A percentile compares a stretch with the other conserved stretches of the same genome.
phyloP scores from a whole-genome alignment of 2,797 vertebrate species.

The Ibycter americanus region DNA sequence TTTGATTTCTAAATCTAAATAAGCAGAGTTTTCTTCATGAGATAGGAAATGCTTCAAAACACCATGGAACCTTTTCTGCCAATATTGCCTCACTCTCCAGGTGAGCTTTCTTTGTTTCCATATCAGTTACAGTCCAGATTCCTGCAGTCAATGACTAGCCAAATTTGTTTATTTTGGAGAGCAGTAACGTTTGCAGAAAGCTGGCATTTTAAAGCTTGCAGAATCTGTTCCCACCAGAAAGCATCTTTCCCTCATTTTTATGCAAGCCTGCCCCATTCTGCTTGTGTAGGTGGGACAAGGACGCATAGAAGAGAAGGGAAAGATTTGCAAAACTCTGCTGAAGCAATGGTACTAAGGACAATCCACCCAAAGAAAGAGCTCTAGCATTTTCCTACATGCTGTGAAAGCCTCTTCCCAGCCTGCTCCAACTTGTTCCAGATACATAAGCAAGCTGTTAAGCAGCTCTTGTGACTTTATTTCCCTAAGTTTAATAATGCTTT shows the following conservation, averaged over 20 bases:
- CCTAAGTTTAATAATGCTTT: constrained; percentile 16
- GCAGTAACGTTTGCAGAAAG: not conserved
- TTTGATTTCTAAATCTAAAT: not conserved
- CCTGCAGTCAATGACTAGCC: not conserved
- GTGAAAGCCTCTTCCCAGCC: not conserved
- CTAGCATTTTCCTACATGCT: not conserved
- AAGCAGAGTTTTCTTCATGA: not conserved
- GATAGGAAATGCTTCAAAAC: not conserved
- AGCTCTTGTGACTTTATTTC: constrained; percentile 4
- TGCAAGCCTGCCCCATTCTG: not conserved
- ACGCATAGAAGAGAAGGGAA: no score
- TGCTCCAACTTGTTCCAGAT: constrained; percentile 14
- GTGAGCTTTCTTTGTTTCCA: not conserved
- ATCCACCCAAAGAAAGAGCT: not conserved
- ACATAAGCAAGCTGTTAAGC: constrained; percentile 11
- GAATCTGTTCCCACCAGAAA: not conserved
- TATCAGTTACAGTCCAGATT: not conserved
- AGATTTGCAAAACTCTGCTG: not conserved
- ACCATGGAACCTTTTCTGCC: not conserved
- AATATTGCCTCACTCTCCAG: not conserved
- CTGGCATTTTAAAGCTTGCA: not conserved
- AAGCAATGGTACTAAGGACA: not conserved
- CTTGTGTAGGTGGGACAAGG: not conserved
- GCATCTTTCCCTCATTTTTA: not conserved
- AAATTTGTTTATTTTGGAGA: not conserved